Conservation (phyloP, 2,113 vertebrate genomes). For the Isurus oxyrinchus region DNA sequence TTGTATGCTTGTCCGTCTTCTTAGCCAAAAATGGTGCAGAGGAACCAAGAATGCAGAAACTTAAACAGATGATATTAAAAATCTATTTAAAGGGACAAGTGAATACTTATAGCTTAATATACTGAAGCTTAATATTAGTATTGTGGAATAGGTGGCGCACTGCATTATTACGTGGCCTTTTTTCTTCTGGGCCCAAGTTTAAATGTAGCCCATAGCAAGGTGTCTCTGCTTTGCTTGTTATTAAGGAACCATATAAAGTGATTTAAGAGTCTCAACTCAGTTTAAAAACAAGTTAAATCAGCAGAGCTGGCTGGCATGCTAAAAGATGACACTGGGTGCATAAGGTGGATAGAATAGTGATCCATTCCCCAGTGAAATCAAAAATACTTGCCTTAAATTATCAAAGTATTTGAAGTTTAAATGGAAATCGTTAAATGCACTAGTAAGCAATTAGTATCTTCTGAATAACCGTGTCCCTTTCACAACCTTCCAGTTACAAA, state of each 20-base stretch:
- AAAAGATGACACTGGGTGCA: neutral
- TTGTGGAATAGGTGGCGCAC: neutral
- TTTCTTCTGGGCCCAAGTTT: neutral
- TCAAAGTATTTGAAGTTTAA: neutral
- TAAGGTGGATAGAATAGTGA: neutral
- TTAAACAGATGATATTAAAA: neutral
- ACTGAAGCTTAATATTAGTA: neutral
- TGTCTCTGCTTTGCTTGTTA: neutral
- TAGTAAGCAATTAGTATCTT: neutral
- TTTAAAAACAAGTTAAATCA: neutral
- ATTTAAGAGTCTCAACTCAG: neutral
- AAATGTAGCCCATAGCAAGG: neutral
- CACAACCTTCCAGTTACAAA: neutral
- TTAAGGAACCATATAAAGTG: neutral
- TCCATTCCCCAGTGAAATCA: neutral
- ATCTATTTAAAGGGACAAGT: neutral
- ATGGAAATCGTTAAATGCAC: neutral
- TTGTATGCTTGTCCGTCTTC: neutral
- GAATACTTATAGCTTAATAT: neutral
- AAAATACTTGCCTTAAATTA: neutral
- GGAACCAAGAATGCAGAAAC: neutral
- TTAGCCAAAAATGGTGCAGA: neutral
- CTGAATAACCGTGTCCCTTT: neutral
- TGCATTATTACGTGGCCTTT: neutral
- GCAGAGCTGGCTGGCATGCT: neutral